Evolutionary conservation across 1,140 invertebrate genomes (phyloP).

Genomic region (Drosophila funebris): DNA sequence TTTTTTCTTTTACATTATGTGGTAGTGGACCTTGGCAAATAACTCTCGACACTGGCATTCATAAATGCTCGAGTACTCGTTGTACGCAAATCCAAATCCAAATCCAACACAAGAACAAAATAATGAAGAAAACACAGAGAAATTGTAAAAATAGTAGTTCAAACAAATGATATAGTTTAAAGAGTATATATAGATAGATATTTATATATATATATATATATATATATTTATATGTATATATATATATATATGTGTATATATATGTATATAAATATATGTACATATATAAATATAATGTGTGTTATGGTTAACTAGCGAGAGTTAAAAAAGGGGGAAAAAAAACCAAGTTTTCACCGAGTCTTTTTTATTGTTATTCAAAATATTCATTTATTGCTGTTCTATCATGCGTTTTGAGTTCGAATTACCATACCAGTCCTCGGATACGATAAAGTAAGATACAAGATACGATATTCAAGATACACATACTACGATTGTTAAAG

Average conservation of each 20-base stretch:
- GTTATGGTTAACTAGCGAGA: background rate
- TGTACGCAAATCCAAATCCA: conserved; percentile 44
- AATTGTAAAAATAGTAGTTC: background rate
- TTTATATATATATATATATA: background rate
- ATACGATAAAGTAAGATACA: conserved; percentile 35
- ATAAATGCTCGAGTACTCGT: conserved; percentile 37
- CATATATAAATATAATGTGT: background rate
- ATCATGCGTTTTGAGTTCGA: conserved; percentile 34
- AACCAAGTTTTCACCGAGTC: background rate
- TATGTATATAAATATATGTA: background rate
- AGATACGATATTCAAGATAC: conserved; percentile 35
- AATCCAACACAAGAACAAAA: background rate
- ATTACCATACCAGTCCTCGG: conserved; percentile 41
- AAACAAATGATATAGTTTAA: background rate
- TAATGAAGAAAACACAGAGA: conserved; percentile 10
- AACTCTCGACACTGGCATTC: conserved; percentile 45
- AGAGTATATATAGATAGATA: background rate
- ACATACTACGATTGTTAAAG: conserved; percentile 18
- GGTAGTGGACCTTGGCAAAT: conserved; percentile 78
- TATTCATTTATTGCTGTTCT: background rate
- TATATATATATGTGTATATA: background rate
- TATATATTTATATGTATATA: background rate
- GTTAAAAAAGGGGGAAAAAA: background rate
- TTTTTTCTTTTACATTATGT: conserved; percentile 84
- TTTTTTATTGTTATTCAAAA: background rate